These are phyloP conservation scores for Drosophila repleta DNA, from an alignment of 1,140 invertebrate species.

Conservation along the genomic window DNA sequence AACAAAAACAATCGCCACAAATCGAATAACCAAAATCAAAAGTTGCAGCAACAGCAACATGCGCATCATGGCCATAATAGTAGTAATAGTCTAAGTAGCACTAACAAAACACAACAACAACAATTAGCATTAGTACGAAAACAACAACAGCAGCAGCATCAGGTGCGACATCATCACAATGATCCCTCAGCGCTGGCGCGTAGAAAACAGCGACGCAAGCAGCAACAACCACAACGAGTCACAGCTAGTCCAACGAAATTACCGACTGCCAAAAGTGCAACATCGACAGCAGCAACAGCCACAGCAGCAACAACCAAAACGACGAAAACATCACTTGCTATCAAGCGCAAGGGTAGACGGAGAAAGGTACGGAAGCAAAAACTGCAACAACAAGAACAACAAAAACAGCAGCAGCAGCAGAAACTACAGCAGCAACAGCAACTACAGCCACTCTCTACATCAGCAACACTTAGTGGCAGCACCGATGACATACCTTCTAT, in stretches of 20 bases:
- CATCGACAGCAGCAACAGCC: slow-evolving; percentile 35
- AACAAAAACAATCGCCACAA: slow-evolving; percentile 81
- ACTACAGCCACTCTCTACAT: slow-evolving; percentile 20
- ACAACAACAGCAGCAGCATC: slow-evolving; percentile 65
- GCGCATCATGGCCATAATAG: slow-evolving; percentile 83
- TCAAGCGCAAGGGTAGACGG: slow-evolving; percentile 70
- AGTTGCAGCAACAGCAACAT: slow-evolving; percentile 72
- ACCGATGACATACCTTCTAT: slow-evolving; percentile 1
- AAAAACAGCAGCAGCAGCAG: slow-evolving; percentile 28
- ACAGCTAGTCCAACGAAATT: slow-evolving; percentile 78
- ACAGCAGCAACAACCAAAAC: slow-evolving; percentile 43
- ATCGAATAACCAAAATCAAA: slow-evolving; percentile 81
- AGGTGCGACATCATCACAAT: slow-evolving; percentile 81
- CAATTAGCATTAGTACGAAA: slow-evolving; percentile 66
- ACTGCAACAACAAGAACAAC: slow-evolving; percentile 11
- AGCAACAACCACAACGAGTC: slow-evolving; percentile 67
- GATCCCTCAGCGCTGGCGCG: slow-evolving; percentile 70
- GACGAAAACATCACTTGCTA: slow-evolving; percentile 55
- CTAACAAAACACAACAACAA: slow-evolving; percentile 68
- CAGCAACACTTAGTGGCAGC: slow-evolving; percentile 23
- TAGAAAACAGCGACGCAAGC: slow-evolving; percentile 70
- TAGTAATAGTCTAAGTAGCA: slow-evolving; percentile 82
- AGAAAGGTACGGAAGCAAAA: slow-evolving; percentile 64
- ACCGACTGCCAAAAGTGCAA: slow-evolving; percentile 57
- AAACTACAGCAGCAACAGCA: slow-evolving; percentile 5